Base-by-base conservation (phyloP, 2,113 vertebrate genomes). In the Ovibos moschatus region DNA sequence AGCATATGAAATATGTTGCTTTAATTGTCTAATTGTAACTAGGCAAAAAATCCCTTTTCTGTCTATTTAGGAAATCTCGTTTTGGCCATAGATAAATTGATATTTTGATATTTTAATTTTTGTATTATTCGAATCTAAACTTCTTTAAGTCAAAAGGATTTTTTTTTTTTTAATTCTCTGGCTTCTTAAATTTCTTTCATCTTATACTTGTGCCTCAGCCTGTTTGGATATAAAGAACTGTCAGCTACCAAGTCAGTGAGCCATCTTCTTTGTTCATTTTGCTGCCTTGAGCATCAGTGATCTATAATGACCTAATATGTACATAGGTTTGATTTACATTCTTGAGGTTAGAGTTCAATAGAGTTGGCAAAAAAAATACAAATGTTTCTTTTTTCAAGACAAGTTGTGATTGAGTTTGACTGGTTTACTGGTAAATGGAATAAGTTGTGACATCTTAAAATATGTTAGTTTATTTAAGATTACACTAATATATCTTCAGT, bases 41-140 rank as follows among this genome's bases (percentile, higher is more conserved):
- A 93, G 17, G 50, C 30, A 53, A 92, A 92, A 88, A 84, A 60
- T 86, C 55, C 53, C 3, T 43, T 95, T 96, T 78, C 21, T 89
- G n/a, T 12, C 19, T 94, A 40, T 87, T 90, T 81, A 67, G 67
- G 51, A n/a, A 94, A 43, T 97, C 81, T 88, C 6, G 0, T 87
- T 76, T 6, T 95, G 28, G 27, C 62, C 86, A 8, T 17, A 90
- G 11, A 71, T 33, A 95, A 90, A 92, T 33, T 76, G 28, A 87
- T 94, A 82, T 96, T 83, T 86, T 79, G 50, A 21, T 87, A 64
- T 64, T 15, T 91, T 94, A n/a, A 87, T 64, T 97, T 97, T 96
- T 96, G 40, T 92, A 14, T 94, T 96, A 81, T 84, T 97, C 84
- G 33, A 89, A 47, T 87, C 55, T 89, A 93, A 50, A 17, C 93